Conservation (phyloP, 2,797 vertebrate species). For the Cossypha caffra region DNA sequence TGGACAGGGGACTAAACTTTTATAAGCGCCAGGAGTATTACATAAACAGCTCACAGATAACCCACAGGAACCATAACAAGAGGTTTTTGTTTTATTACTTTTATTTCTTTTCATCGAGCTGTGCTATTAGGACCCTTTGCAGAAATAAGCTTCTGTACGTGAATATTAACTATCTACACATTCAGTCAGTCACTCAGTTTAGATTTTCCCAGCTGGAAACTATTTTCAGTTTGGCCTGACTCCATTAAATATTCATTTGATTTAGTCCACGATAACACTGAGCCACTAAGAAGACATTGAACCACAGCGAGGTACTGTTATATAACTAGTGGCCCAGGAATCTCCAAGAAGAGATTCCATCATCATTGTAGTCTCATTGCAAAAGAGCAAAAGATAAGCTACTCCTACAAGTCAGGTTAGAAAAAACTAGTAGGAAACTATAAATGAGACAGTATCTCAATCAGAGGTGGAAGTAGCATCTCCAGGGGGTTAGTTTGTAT, state of each 20-base stretch:
- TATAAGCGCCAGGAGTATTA: not conserved
- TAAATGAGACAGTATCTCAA: not conserved
- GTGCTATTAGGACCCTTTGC: not conserved
- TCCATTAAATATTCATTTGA: not conserved
- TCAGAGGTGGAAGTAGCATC: not conserved
- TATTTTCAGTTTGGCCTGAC: not conserved
- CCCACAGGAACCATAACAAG: rapidly evolving
- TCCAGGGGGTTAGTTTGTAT: not conserved
- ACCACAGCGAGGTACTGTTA: rapidly evolving
- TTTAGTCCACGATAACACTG: not conserved
- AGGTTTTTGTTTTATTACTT: not conserved
- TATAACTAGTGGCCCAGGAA: not conserved
- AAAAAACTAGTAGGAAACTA: not conserved
- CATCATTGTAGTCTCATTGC: not conserved
- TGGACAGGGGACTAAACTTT: not conserved
- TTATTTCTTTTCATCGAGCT: not conserved
- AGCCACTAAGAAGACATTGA: not conserved
- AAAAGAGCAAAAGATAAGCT: not conserved
- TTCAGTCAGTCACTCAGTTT: not conserved
- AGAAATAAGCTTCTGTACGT: not conserved
- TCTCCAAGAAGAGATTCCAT: not conserved
- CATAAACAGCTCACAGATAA: not conserved
- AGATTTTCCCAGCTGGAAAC: not conserved
- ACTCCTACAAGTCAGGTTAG: not conserved
- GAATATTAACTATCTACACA: not conserved